Evolutionary conservation across 1,140 invertebrate genomes (phyloP).

Genomic region (Monochamus saltuarius): DNA sequence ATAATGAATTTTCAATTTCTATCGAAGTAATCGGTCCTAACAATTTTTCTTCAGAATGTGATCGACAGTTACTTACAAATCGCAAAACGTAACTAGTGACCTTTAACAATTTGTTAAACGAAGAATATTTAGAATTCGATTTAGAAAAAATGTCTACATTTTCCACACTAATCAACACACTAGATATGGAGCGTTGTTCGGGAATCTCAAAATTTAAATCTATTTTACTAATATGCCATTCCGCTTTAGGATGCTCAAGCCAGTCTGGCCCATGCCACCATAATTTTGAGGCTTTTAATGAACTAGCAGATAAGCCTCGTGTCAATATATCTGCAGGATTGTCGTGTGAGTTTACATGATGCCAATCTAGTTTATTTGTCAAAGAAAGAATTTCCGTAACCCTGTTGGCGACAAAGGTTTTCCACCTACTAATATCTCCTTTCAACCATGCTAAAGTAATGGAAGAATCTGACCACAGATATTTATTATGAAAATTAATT

Average conservation of each 20-base stretch:
- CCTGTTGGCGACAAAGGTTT: constrained; percentile 13
- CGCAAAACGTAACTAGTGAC: not conserved
- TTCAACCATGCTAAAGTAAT: constrained; percentile 9
- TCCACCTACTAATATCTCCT: not conserved
- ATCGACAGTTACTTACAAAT: not conserved
- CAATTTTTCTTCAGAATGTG: not conserved
- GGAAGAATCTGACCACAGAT: constrained; percentile 6
- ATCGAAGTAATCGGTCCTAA: not conserved
- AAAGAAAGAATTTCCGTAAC: not conserved
- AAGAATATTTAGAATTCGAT: no score
- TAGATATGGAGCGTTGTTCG: not conserved
- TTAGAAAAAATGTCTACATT: no score
- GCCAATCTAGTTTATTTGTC: no score
- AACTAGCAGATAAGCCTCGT: not conserved
- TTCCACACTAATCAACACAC: not conserved
- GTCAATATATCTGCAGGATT: constrained; percentile 5
- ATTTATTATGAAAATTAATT: constrained; percentile 2
- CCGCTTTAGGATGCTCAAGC: not conserved
- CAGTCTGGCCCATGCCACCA: constrained; percentile 4
- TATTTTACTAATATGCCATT: constrained; percentile 4
- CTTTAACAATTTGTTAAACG: not conserved
- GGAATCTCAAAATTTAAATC: not conserved
- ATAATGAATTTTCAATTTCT: constrained; percentile 16
- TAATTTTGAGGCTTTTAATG: not conserved
- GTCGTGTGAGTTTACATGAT: not conserved